These are phyloP conservation scores for Zelostemma sp. DNA, from an alignment of 1,140 invertebrate species.

Conservation along the genomic window DNA sequence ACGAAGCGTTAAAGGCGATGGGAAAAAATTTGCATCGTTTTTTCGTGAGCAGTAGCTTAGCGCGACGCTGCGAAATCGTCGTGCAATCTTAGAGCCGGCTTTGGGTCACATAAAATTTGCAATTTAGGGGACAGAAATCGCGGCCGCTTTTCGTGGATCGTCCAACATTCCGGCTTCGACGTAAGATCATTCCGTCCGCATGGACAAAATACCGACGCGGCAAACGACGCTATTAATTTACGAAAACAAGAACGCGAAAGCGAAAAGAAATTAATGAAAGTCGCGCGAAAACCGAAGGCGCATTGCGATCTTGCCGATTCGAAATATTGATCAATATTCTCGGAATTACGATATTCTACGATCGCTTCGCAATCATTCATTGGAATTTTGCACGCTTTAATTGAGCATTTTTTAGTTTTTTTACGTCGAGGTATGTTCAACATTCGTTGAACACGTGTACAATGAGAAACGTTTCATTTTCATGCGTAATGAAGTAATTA, in stretches of 20 bases:
- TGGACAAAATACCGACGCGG: constrained; percentile 1
- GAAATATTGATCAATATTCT: too few species aligned
- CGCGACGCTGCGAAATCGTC: not conserved
- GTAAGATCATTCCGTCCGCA: not conserved
- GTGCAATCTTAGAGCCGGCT: constrained; percentile 6
- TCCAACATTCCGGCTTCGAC: constrained; percentile 7
- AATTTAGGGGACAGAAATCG: constrained; percentile 8
- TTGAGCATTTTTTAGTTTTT: too few species aligned
- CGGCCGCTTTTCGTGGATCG: constrained; percentile 12
- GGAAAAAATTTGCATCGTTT: constrained; percentile 1
- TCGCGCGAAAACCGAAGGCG: too few species aligned
- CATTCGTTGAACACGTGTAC: too few species aligned
- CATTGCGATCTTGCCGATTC: too few species aligned
- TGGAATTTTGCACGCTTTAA: too few species aligned
- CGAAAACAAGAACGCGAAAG: constrained; percentile 8
- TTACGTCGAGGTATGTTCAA: too few species aligned
- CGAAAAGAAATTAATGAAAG: constrained; percentile 26
- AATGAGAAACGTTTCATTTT: too few species aligned
- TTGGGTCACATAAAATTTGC: constrained; percentile 5
- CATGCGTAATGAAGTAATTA: too few species aligned
- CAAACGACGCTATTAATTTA: constrained; percentile 19
- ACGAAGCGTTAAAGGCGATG: not conserved
- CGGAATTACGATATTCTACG: too few species aligned
- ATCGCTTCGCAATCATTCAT: too few species aligned
- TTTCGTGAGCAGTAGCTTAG: not conserved